Evolutionary conservation across 2,797 vertebrate genomes (phyloP).

Genomic region (Crax fasciolata): DNA sequence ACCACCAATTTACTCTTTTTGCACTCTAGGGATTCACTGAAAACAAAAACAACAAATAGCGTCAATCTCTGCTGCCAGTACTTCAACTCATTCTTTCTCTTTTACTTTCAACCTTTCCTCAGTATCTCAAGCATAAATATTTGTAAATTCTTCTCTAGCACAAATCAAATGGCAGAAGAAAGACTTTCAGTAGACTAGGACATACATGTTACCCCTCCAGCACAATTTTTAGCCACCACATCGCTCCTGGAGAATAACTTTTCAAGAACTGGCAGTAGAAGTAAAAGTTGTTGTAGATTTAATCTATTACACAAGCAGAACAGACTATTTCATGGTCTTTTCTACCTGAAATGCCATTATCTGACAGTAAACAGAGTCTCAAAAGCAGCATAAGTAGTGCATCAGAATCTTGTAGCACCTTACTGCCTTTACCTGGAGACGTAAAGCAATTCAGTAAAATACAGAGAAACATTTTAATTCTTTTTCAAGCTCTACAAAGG

Average conservation of each 20-base stretch:
- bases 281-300: background rate
- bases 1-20: background rate
- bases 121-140: background rate
- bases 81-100: background rate
- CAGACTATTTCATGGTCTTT: background rate
- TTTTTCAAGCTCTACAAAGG: background rate
- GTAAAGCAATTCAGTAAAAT: background rate
- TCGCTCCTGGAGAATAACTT: background rate
- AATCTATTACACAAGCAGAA: background rate
- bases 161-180: background rate
- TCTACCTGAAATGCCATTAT: background rate
- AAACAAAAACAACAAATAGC: background rate
- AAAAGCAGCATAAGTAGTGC: constrained; percentile 27
- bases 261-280: background rate
- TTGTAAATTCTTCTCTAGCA: background rate
- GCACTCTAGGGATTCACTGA: background rate
- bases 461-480: background rate
- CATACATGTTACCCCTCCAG: fast-evolving
- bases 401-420: background rate
- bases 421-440: background rate
- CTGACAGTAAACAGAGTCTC: background rate
- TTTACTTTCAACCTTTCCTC: background rate
- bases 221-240: background rate
- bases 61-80: fast-evolving
- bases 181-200: background rate